These are phyloP conservation scores for Fragum whitleyi DNA, from an alignment of 2,888 invertebrate genomes.

Conservation along the genomic window DNA sequence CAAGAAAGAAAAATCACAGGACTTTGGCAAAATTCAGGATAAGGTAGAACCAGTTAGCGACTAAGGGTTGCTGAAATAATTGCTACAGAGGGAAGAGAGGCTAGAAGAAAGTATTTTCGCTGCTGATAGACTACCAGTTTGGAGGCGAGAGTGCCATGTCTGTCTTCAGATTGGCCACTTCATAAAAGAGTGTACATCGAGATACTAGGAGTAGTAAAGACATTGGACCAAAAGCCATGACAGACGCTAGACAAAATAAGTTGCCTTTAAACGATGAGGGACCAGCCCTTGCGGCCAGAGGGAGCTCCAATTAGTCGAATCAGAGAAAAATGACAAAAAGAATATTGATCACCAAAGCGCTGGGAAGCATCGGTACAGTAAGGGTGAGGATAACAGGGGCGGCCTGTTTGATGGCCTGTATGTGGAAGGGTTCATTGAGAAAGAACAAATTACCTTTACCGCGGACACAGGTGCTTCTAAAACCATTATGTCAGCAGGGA, in stretches of 20 bases:
- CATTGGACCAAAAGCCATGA: neutral
- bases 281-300: conserved; percentile 18
- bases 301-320: neutral
- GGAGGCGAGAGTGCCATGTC: neutral
- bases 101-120: too few species aligned
- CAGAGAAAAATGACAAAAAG: neutral
- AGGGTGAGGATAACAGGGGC: neutral
- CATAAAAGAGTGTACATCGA: neutral
- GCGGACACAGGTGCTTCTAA: conserved; percentile 19
- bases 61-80: neutral
- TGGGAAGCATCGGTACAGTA: neutral
- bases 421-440: conserved; percentile 14
- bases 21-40: neutral
- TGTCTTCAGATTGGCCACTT: conserved; percentile 6
- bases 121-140: neutral
- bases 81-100: neutral
- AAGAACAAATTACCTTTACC: conserved; percentile 4
- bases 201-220: neutral
- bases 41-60: neutral
- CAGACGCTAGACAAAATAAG: neutral
- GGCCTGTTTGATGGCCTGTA: conserved; percentile 5
- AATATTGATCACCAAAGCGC: neutral
- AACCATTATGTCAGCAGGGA: conserved; percentile 14
- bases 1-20: neutral
- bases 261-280: conserved; percentile 13